Percentiles rank a stretch among this genome's conserved stretches.
Conservation (phyloP, 2,113 vertebrate species). For the Oryzias melastigma region DNA sequence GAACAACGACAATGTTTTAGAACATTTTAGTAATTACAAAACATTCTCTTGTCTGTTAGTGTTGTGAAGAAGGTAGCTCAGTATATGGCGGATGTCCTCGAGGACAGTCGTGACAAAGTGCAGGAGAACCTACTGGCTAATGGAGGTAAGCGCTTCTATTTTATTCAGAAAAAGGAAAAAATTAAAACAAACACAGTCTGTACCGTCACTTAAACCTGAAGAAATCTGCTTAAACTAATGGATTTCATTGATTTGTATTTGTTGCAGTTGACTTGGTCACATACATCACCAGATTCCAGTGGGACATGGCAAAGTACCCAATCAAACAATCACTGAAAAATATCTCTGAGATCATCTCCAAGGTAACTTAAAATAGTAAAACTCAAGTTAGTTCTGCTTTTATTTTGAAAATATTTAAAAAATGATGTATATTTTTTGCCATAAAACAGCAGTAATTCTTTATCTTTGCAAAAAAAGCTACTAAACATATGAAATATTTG, state of each 20-base stretch:
- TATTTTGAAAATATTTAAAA: too few species aligned
- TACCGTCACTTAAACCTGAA: not conserved
- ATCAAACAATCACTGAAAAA: constrained; percentile 99
- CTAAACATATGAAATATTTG: too few species aligned
- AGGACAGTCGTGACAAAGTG: constrained; percentile 98
- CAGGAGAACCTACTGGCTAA: constrained; percentile 97
- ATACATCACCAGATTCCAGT: constrained; percentile 96
- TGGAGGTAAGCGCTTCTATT: constrained; percentile 81
- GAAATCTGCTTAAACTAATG: constrained; percentile 1
- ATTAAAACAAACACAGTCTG: too few species aligned
- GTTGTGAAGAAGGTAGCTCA: constrained; percentile 98
- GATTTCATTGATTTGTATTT: not conserved
- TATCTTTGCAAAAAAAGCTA: too few species aligned
- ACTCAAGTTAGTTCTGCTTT: too few species aligned
- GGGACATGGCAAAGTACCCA: constrained; percentile 99
- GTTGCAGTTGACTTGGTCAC: constrained; percentile 93
- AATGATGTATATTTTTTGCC: too few species aligned
- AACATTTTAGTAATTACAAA: not conserved
- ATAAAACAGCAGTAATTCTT: too few species aligned
- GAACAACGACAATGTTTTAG: constrained; percentile 2
- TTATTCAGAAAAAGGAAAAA: not conserved
- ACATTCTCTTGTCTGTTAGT: constrained; percentile 60
- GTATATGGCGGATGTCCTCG: constrained; percentile 97
- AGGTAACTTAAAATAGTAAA: constrained; percentile 74
- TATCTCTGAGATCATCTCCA: constrained; percentile 98